Conservation (phyloP, 2,888 invertebrate genomes). For the Aricia artaxerxes region DNA sequence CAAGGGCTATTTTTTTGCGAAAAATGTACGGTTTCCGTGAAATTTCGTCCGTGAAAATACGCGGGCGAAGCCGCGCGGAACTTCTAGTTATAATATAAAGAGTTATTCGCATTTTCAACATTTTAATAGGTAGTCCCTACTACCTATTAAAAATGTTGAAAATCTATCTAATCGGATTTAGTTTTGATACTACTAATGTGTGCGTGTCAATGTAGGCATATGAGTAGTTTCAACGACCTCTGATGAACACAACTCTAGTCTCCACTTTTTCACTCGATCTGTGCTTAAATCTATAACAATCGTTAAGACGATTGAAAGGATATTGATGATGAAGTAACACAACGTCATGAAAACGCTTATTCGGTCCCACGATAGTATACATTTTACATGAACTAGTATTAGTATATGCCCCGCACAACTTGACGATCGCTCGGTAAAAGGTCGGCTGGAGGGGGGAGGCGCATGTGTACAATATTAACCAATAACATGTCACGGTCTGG, state of each 20-base stretch:
- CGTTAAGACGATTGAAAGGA: constrained; percentile 21
- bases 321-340: constrained; percentile 3
- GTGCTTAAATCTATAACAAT: constrained; percentile 14
- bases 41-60: too few relatives aligned
- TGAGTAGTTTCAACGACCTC: not conserved
- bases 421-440: not conserved
- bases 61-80: too few relatives aligned
- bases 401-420: not conserved
- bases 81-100: too few relatives aligned
- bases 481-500: not conserved
- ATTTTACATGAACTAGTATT: not conserved
- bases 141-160: too few relatives aligned
- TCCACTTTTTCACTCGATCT: not conserved
- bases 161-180: not conserved
- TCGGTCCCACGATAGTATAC: not conserved
- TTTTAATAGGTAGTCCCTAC: too few relatives aligned
- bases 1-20: too few relatives aligned
- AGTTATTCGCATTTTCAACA: too few relatives aligned
- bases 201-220: not conserved
- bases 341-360: not conserved
- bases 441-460: not conserved
- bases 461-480: too few relatives aligned
- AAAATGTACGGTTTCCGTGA: too few relatives aligned
- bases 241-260: not conserved
- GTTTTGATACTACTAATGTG: not conserved